Conservation (phyloP, 2,113 vertebrate species). For the Pholis gunnellus region DNA sequence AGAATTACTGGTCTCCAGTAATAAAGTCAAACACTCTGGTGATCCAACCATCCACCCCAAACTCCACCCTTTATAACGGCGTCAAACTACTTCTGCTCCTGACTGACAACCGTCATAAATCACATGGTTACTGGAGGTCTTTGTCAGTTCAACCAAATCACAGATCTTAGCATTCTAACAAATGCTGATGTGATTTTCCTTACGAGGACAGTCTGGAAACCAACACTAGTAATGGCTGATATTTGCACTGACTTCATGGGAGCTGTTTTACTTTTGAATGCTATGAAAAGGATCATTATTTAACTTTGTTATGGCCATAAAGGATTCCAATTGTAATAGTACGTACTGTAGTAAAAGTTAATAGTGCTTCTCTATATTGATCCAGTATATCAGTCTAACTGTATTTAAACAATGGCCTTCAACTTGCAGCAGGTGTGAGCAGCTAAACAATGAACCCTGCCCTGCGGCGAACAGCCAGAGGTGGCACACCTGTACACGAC, state of each 20-base stretch:
- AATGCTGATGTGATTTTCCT: no score
- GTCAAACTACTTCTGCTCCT: no score
- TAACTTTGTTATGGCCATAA: background rate
- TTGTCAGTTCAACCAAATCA: no score
- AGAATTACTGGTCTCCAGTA: no score
- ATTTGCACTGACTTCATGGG: background rate
- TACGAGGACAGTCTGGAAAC: no score
- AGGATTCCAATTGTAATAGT: background rate
- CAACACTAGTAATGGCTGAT: no score
- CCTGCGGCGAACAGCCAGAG: slow-evolving; percentile 7
- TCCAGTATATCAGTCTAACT: background rate
- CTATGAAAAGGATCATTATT: background rate
- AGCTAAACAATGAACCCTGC: background rate
- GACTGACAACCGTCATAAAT: no score
- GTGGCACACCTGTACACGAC: slow-evolving; percentile 13
- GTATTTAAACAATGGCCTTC: slow-evolving; percentile 8
- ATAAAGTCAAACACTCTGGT: no score
- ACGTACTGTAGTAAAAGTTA: background rate
- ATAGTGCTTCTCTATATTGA: background rate
- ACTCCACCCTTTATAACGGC: no score
- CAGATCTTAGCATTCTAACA: no score
- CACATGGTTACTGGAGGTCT: no score
- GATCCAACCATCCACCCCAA: no score
- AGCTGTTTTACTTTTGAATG: background rate
- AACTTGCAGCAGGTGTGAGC: slow-evolving; percentile 36